Conservation (phyloP, 1,140 invertebrate genomes). For the Cephus cinctus region DNA sequence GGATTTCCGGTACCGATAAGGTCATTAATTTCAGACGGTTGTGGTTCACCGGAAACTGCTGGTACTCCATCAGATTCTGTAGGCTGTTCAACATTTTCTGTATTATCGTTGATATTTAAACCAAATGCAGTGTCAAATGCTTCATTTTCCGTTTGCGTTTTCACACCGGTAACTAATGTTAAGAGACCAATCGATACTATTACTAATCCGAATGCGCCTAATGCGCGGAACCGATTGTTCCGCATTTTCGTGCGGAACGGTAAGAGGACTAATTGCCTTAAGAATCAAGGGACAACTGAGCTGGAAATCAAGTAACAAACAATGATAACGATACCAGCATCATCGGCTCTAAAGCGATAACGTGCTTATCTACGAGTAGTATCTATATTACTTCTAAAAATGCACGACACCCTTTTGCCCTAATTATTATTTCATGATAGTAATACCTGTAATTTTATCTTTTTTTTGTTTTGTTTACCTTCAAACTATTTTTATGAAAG, state of each 20-base stretch:
- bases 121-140: slow-evolving; percentile 30
- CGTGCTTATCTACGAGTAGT: slow-evolving; percentile 29
- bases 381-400: slow-evolving; percentile 16
- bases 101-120: slow-evolving; percentile 5
- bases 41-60: not conserved
- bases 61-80: not conserved
- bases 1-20: not conserved
- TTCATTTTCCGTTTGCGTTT: slow-evolving; percentile 5
- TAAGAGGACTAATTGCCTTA: slow-evolving; percentile 21
- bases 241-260: slow-evolving; percentile 22
- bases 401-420: slow-evolving; percentile 17
- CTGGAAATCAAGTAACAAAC: slow-evolving; percentile 15
- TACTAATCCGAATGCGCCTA: slow-evolving; percentile 6
- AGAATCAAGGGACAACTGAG: slow-evolving; percentile 23
- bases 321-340: slow-evolving; percentile 33
- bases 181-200: slow-evolving; percentile 5
- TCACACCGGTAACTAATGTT: not conserved
- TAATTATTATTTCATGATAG: no score
- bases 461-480: no score
- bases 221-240: not conserved
- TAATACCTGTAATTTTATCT: no score
- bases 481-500: no score
- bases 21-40: not conserved
- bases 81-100: not conserved
- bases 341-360: slow-evolving; percentile 33